Conservation (phyloP, 2,888 invertebrate species). For the Scelioninae gen. 2 region DNA sequence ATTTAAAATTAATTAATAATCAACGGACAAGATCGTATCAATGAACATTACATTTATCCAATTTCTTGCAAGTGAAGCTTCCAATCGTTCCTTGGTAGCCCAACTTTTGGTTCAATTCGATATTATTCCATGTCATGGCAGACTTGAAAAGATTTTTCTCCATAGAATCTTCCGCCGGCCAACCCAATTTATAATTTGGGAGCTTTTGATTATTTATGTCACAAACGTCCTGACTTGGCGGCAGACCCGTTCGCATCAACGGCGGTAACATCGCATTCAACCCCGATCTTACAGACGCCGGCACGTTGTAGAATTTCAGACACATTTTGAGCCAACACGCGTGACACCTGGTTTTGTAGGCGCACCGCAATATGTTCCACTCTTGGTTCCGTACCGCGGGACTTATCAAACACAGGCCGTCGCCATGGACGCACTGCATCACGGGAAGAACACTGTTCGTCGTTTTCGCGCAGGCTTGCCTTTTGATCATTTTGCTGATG, state of each 20-base stretch:
- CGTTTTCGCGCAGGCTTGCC: slow-evolving; percentile 78
- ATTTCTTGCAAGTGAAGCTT: slow-evolving; percentile 66
- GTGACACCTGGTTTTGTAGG: slow-evolving; percentile 86
- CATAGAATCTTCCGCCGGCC: slow-evolving; percentile 71
- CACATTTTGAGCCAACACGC: slow-evolving; percentile 93
- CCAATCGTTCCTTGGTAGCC: slow-evolving; percentile 66
- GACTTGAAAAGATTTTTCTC: slow-evolving; percentile 73
- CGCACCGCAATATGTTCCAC: slow-evolving; percentile 81
- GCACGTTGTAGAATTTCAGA: slow-evolving; percentile 86
- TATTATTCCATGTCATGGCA: slow-evolving; percentile 71
- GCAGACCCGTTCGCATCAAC: slow-evolving; percentile 76
- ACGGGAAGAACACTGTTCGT: slow-evolving; percentile 77
- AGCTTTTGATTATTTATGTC: slow-evolving; percentile 68
- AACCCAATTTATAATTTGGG: slow-evolving; percentile 67
- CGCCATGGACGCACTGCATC: slow-evolving; percentile 83
- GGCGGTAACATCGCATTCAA: slow-evolving; percentile 83
- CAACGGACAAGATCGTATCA: too few relatives aligned
- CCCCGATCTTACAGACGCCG: slow-evolving; percentile 81
- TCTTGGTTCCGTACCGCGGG: slow-evolving; percentile 84
- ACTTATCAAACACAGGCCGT: slow-evolving; percentile 84
- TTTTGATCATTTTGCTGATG: slow-evolving; percentile 87
- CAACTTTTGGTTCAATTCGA: slow-evolving; percentile 68
- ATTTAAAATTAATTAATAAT: too few relatives aligned
- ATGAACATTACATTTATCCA: slow-evolving; percentile 68
- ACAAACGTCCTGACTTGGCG: slow-evolving; percentile 63